Percentiles rank a stretch among this genome's conserved stretches.
These are phyloP conservation scores for Kryptolebias ocellatus DNA, from an alignment of 2,797 vertebrate genomes.

Conservation along the genomic window DNA sequence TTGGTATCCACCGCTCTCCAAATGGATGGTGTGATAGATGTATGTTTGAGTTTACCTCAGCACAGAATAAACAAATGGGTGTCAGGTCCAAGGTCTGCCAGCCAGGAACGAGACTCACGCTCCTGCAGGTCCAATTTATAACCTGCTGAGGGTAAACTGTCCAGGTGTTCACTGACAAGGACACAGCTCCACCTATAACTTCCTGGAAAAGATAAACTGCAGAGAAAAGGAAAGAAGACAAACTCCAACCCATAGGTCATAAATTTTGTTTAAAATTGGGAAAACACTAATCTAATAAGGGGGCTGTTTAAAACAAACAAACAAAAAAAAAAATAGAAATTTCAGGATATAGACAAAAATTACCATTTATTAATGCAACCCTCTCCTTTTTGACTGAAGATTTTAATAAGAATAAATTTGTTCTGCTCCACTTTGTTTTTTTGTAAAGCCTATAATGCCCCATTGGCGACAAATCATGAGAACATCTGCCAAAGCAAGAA, in stretches of 20 bases:
- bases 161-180: slow-evolving; percentile 1
- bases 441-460: background rate
- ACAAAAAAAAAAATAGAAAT: too few species aligned
- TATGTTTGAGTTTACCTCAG: background rate
- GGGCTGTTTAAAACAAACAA: too few species aligned
- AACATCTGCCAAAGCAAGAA: slow-evolving; percentile 15
- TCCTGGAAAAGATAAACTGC: background rate
- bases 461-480: background rate
- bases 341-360: too few species aligned
- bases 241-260: background rate
- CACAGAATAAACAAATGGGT: background rate
- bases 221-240: background rate
- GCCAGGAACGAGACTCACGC: background rate
- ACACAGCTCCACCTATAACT: background rate
- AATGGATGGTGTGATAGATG: background rate
- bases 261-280: too few species aligned
- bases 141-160: background rate
- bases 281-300: too few species aligned
- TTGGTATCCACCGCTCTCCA: too few species aligned
- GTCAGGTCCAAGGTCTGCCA: slow-evolving; percentile 1
- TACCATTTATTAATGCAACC: too few species aligned
- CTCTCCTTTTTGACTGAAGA: background rate
- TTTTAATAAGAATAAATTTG: background rate
- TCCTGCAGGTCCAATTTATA: slow-evolving; percentile 10
- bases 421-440: too few species aligned